These are phyloP conservation scores for Eospalax fontanierii DNA, from an alignment of 2,797 vertebrate species.

Conservation along the genomic window DNA sequence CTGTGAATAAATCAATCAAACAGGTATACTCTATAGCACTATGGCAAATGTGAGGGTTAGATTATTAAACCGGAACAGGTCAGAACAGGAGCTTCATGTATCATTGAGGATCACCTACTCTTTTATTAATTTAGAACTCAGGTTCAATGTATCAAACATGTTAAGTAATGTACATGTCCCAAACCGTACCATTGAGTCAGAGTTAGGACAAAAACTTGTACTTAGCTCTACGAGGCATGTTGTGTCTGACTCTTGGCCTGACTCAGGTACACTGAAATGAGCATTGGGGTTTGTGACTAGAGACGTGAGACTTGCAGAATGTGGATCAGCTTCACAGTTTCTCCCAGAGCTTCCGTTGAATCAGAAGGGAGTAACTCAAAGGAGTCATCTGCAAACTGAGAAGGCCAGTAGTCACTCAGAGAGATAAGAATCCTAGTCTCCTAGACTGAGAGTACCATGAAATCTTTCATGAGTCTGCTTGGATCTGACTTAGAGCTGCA, in stretches of 20 bases:
- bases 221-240: background rate
- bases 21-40: background rate
- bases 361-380: conserved; percentile 1
- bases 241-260: background rate
- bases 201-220: background rate
- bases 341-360: background rate
- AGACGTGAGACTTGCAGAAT: background rate
- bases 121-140: conserved; percentile 20
- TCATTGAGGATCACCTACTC: background rate
- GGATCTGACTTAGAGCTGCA: background rate
- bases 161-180: conserved; percentile 1
- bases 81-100: background rate
- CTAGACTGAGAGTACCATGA: too few species aligned
- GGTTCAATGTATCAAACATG: background rate
- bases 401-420: background rate
- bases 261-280: background rate
- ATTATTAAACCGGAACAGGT: background rate
- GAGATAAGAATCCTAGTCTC: background rate
- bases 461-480: background rate
- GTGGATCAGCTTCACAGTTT: background rate
- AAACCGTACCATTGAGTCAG: background rate
- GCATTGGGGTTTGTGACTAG: background rate
- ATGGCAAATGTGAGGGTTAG: background rate
- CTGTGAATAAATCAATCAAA: background rate
- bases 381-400: background rate